Percentiles rank a stretch among this genome's conserved stretches.
Conservation (phyloP, 2,113 vertebrate species). For the Hyperoodon ampullatus region DNA sequence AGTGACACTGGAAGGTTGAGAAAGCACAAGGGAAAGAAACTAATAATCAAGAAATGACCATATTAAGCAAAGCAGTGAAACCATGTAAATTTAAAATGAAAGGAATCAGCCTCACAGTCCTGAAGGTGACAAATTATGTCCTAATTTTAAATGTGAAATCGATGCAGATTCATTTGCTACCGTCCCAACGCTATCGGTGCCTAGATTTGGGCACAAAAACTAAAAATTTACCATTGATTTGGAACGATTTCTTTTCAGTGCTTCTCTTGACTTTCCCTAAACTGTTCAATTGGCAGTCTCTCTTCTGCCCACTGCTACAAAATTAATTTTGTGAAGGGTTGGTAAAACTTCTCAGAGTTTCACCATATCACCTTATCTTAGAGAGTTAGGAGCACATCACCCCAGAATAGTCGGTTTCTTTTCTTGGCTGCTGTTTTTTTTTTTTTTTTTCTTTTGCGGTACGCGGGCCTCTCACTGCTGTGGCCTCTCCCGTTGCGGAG, state of each 20-base stretch:
- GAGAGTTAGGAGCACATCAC: not conserved
- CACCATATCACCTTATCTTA: not conserved
- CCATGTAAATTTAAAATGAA: slow-evolving; percentile 24
- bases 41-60: slow-evolving; percentile 30
- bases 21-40: not conserved
- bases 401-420: not conserved
- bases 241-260: not conserved
- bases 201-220: not conserved
- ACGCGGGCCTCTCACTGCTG: no score
- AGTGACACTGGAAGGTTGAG: not conserved
- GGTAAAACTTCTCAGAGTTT: not conserved
- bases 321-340: not conserved
- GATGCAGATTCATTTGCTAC: not conserved
- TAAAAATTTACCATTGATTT: not conserved
- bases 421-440: not conserved
- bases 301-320: not conserved
- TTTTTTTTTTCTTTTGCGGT: no score
- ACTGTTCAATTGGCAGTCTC: not conserved
- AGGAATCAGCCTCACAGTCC: not conserved
- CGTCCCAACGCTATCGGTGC: not conserved
- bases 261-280: slow-evolving; percentile 10
- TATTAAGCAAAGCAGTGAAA: slow-evolving; percentile 19
- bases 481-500: no score
- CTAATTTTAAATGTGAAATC: slow-evolving; percentile 34
- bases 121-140: not conserved